phyloP scores from a whole-genome alignment of 2,797 vertebrate genomes.

The Xenops minutus region DNA sequence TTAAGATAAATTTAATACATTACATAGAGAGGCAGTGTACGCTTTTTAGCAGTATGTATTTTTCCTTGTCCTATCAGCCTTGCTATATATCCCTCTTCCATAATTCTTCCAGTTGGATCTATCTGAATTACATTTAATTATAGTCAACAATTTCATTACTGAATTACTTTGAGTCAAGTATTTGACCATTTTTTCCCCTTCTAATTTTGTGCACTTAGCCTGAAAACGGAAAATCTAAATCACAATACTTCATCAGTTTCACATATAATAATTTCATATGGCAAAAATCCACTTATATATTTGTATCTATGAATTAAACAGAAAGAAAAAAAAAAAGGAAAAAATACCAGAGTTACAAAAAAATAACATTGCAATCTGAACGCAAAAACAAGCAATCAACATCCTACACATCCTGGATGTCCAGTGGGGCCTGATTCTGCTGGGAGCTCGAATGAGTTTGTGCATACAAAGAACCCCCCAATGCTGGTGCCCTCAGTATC shows the following conservation, averaged over 20 bases:
- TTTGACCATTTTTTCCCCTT: neutral
- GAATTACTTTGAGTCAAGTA: neutral
- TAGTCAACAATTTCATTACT: constrained; percentile 37
- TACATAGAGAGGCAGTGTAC: neutral
- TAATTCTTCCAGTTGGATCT: neutral
- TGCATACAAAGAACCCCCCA: neutral
- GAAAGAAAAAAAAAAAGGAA: neutral
- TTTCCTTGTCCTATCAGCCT: constrained; percentile 3
- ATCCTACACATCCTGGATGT: neutral
- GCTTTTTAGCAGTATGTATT: neutral
- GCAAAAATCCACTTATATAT: neutral
- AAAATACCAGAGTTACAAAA: neutral
- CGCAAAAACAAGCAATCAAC: neutral
- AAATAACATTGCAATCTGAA: neutral
- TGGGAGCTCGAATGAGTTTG: neutral
- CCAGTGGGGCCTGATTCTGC: neutral
- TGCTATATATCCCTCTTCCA: neutral
- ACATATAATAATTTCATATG: neutral
- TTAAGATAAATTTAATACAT: constrained; percentile 51
- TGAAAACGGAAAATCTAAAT: constrained; percentile 5
- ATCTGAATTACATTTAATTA: constrained; percentile 29
- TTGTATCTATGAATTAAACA: constrained; percentile 3
- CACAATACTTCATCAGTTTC: neutral
- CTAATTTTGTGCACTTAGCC: neutral
- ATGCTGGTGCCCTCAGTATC: neutral